These are phyloP conservation scores for Andrena dorsata DNA, from an alignment of 2,888 invertebrate species.

Conservation along the genomic window DNA sequence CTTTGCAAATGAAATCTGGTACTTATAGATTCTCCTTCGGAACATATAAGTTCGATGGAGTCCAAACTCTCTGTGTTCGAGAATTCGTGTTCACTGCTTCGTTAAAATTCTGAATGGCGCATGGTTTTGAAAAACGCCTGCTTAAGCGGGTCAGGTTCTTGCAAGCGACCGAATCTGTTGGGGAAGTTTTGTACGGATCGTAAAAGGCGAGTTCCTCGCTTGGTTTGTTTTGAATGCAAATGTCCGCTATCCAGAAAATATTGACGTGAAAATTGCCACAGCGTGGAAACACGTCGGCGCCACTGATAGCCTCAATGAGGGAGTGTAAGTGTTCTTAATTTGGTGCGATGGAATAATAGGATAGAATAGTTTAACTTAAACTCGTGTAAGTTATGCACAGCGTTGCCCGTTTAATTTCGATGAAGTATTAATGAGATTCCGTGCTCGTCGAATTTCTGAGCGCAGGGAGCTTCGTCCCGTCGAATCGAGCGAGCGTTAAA, in stretches of 20 bases:
- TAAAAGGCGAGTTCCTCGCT: too few relatives aligned
- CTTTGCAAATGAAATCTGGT: conserved; percentile 15
- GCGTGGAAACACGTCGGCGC: not conserved
- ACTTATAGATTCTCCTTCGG: not conserved
- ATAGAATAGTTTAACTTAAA: not conserved
- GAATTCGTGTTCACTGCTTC: too few relatives aligned
- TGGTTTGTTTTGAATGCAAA: too few relatives aligned
- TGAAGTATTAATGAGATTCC: not conserved
- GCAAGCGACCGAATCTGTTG: too few relatives aligned
- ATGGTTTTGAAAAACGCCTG: too few relatives aligned
- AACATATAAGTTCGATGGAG: conserved; percentile 21
- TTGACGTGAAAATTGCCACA: too few relatives aligned
- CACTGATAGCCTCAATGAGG: not conserved
- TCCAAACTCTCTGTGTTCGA: not conserved
- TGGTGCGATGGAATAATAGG: not conserved
- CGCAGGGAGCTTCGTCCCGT: not conserved
- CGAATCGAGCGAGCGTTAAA: not conserved
- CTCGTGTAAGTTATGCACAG: too few relatives aligned
- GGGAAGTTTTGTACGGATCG: too few relatives aligned
- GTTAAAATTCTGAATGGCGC: too few relatives aligned
- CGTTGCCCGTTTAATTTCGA: not conserved
- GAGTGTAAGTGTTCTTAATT: not conserved
- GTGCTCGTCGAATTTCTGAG: not conserved
- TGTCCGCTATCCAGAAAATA: too few relatives aligned
- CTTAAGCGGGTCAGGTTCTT: too few relatives aligned